These are phyloP conservation scores for Tragelaphus buxtoni DNA, from an alignment of 2,113 vertebrate genomes.

Conservation along the genomic window DNA sequence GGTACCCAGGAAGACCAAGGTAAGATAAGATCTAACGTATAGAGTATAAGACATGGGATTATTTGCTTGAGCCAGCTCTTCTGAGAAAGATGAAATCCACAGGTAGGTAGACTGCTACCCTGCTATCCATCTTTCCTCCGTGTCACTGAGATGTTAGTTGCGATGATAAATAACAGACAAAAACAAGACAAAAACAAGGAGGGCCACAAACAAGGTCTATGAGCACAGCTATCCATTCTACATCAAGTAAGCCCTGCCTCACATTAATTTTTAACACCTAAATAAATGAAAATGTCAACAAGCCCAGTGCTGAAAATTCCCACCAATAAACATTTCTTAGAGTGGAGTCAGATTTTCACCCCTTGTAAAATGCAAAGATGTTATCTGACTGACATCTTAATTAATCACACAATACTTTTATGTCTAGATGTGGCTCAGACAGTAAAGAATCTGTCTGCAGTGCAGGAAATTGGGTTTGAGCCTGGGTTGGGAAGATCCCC, in stretches of 20 bases:
- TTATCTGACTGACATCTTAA: not conserved
- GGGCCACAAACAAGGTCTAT: not conserved
- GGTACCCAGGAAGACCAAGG: not conserved
- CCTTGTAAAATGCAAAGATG: not conserved
- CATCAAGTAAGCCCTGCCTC: not conserved
- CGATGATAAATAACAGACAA: no score
- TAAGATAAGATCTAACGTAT: not conserved
- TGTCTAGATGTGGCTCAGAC: not conserved
- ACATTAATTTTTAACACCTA: constrained; percentile 41
- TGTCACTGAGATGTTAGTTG: no score
- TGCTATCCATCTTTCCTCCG: no score
- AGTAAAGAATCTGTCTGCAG: not conserved
- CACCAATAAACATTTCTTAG: not conserved
- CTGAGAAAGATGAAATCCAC: not conserved
- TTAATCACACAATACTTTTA: not conserved
- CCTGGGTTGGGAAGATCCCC: not conserved
- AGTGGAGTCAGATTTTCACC: not conserved
- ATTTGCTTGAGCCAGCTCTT: not conserved
- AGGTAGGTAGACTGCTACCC: no score
- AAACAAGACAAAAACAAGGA: not conserved
- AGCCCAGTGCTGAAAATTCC: not conserved
- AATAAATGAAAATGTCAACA: not conserved
- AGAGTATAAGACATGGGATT: not conserved
- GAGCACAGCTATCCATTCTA: not conserved
- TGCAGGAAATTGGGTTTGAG: not conserved